A percentile compares a stretch with the other conserved stretches of the same genome.
These are phyloP conservation scores for Polylopha cassiicola DNA, from an alignment of 2,888 invertebrate genomes.

Conservation along the genomic window DNA sequence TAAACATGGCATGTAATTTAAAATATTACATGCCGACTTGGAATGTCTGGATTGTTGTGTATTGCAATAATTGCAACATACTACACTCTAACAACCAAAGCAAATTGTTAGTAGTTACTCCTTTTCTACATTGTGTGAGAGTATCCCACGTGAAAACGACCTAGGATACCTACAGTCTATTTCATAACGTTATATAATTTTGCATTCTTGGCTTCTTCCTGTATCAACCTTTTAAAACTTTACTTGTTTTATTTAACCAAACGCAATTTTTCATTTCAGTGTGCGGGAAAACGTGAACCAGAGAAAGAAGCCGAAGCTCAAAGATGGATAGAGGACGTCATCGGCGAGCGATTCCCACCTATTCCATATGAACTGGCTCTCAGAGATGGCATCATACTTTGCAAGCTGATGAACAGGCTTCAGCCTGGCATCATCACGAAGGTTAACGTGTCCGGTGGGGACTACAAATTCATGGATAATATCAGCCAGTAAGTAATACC, in stretches of 20 bases:
- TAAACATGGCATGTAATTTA: too few relatives aligned
- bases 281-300: conserved; percentile 88
- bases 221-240: too few relatives aligned
- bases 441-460: conserved; percentile 89
- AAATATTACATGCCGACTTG: too few relatives aligned
- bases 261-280: conserved; percentile 70
- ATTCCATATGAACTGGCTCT: conserved; percentile 87
- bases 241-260: conserved; percentile 17
- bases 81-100: too few relatives aligned
- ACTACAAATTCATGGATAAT: conserved; percentile 98
- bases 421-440: conserved; percentile 90
- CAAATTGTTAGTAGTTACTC: conserved; percentile 11
- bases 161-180: conserved; percentile 1
- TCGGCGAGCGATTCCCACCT: conserved; percentile 86
- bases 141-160: conserved; percentile 15
- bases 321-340: conserved; percentile 89
- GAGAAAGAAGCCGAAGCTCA: conserved; percentile 89
- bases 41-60: conserved; percentile 12
- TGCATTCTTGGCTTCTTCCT: background rate
- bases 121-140: conserved; percentile 16
- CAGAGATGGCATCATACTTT: conserved; percentile 89
- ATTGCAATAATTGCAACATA: too few relatives aligned
- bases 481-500: conserved; percentile 85
- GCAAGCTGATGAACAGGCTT: conserved; percentile 93
- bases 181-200: conserved; percentile 8